These are phyloP conservation scores for Colletes collaris DNA, from an alignment of 2,888 invertebrate species.

Conservation along the genomic window DNA sequence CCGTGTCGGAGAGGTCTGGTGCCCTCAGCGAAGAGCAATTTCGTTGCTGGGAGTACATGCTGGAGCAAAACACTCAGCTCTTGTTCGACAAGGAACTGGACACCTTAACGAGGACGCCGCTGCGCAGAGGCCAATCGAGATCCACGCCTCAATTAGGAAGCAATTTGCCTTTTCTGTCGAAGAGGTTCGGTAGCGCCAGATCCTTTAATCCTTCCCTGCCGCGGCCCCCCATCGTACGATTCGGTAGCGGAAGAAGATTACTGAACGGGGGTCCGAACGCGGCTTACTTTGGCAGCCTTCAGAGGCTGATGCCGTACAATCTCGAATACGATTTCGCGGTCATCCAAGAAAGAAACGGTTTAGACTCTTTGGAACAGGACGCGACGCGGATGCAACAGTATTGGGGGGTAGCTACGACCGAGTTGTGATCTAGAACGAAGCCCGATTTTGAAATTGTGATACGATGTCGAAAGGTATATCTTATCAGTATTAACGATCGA, in stretches of 20 bases:
- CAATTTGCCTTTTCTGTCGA: constrained; percentile 83
- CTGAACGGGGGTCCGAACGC: constrained; percentile 91
- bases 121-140: constrained; percentile 85
- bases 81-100: constrained; percentile 94
- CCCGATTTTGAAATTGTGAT: constrained; percentile 14
- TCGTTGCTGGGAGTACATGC: constrained; percentile 96
- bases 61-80: constrained; percentile 95
- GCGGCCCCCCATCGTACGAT: constrained; percentile 84
- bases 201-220: constrained; percentile 87
- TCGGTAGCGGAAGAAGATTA: constrained; percentile 86
- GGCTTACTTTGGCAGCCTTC: constrained; percentile 93
- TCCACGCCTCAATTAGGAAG: constrained; percentile 79
- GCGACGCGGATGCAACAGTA: constrained; percentile 93
- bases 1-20: constrained; percentile 75
- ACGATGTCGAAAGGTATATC: background rate
- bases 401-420: constrained; percentile 95
- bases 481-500: constrained; percentile 23
- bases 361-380: constrained; percentile 92
- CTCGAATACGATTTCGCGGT: constrained; percentile 93
- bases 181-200: constrained; percentile 91
- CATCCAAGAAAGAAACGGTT: constrained; percentile 89
- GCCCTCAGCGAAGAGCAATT: constrained; percentile 91
- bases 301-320: constrained; percentile 92
- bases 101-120: constrained; percentile 86
- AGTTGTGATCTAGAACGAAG: constrained; percentile 85